Evolutionary conservation across 2,888 invertebrate species (phyloP), one percentile per base, ranked within the genome.

Genomic region (Sepiola atlantica): DNA sequence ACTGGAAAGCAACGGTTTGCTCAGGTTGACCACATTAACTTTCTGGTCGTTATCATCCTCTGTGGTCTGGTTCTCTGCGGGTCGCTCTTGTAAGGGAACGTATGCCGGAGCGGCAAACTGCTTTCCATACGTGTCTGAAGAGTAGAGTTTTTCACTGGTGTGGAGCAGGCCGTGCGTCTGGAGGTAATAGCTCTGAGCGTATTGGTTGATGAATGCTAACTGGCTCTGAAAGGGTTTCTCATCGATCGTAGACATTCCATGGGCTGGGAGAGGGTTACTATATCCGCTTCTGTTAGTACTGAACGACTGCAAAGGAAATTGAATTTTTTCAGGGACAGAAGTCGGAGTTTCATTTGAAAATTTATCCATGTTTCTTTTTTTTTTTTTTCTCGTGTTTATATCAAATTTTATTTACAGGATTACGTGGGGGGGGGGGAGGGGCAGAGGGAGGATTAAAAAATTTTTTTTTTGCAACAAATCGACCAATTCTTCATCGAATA

Each of bases 191-290:
- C 28, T 55, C 54, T 92, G 55, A n/a, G 92, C 55, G 28, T n/a
- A 92, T 24, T 92, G 92, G 55, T 92, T 92, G 16, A 92, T 28
- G 28, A 54, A 92, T 18, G 92, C 45, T 32, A 77, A 1, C 8
- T 92, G 92, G 54, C 32, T 55, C 35, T 92, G 92, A 28, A 92
- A 55, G 4, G 92, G 55, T 55, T 92, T 92, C n/a, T 92, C 92
- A 92, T 92, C 92, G 6, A 92, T 32, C 92, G 45, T 54, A 3
- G 92, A 45, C n/a, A 92, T 92, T 92, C 54, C 77, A 77, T 77
- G 77, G 14, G 77, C 77, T 55, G 21, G 92, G n/a, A 92, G 35
- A 55, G 18, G 28, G 28, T n/a, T 92, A 32, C n/a, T n/a, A 55
- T n/a, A 28, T 10, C 45, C 45, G 32, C 45, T 45, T 10, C 54